These are phyloP conservation scores for Listronotus oregonensis DNA, from an alignment of 1,140 invertebrate species.

Conservation along the genomic window DNA sequence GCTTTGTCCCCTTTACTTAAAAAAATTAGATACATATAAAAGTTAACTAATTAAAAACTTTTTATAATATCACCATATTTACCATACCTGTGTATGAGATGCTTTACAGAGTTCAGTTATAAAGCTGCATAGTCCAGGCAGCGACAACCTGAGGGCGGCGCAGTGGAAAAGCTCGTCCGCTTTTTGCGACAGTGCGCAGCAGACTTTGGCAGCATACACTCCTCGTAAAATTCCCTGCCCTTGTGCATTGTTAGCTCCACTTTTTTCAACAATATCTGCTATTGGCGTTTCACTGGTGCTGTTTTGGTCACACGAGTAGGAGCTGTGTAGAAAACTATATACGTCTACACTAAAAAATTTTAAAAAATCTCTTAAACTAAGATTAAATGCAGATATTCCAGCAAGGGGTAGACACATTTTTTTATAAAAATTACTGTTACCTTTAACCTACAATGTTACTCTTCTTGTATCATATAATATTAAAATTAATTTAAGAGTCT, in stretches of 20 bases:
- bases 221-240: conserved; percentile 76
- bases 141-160: conserved; percentile 83
- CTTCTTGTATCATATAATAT: no score
- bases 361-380: no score
- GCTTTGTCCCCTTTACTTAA: no score
- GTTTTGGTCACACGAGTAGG: conserved; percentile 48
- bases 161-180: conserved; percentile 85
- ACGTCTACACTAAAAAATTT: conserved; percentile 77
- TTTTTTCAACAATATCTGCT: conserved; percentile 69
- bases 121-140: conserved; percentile 81
- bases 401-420: no score
- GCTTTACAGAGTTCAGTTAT: conserved; percentile 79
- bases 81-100: conserved; percentile 72
- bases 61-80: background rate
- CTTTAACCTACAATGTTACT: no score
- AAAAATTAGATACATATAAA: no score
- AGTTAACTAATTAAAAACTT: no score
- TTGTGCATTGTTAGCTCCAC: conserved; percentile 62
- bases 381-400: no score
- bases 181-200: conserved; percentile 84
- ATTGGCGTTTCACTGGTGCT: conserved; percentile 56
- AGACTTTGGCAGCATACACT: conserved; percentile 81
- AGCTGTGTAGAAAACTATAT: conserved; percentile 79
- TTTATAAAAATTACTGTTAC: no score
- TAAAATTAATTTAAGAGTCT: no score